phyloP scores from a whole-genome alignment of 2,888 invertebrate genomes.

The Geotrupes spiniger region DNA sequence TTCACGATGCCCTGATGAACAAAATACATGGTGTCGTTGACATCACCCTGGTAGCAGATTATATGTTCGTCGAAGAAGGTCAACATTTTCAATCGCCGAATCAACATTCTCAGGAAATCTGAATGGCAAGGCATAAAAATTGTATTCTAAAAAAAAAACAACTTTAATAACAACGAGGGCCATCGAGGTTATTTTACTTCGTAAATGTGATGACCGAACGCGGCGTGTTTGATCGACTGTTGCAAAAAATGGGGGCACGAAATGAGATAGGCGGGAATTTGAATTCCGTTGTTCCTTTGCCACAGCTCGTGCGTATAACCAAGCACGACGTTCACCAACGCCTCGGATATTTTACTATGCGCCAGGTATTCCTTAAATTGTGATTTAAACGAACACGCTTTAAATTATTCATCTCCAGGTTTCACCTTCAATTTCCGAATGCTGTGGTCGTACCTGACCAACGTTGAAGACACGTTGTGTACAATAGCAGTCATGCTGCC shows the following conservation, averaged over 20 bases:
- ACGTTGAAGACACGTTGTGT: constrained; percentile 27
- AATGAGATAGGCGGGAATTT: constrained; percentile 29
- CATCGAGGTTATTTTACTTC: constrained; percentile 19
- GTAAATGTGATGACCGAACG: constrained; percentile 32
- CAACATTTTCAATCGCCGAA: constrained; percentile 24
- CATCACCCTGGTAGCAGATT: constrained; percentile 33
- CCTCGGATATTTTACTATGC: constrained; percentile 27
- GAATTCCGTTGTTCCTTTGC: constrained; percentile 29
- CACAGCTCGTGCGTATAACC: constrained; percentile 31
- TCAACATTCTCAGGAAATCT: constrained; percentile 32
- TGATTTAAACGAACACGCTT: background rate
- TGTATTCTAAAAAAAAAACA: constrained; percentile 22
- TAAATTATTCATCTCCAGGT: background rate
- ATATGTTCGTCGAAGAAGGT: constrained; percentile 29
- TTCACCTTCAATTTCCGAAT: constrained; percentile 25
- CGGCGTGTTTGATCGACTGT: constrained; percentile 30
- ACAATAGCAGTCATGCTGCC: constrained; percentile 30
- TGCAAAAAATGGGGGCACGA: constrained; percentile 27
- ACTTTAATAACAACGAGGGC: background rate
- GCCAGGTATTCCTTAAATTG: constrained; percentile 25
- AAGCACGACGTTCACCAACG: constrained; percentile 25
- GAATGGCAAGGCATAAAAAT: constrained; percentile 30
- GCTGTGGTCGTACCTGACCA: constrained; percentile 25
- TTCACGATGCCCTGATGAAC: constrained; percentile 30
- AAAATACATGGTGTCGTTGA: constrained; percentile 34